These are phyloP conservation scores for Scortum barcoo DNA, from an alignment of 2,113 vertebrate genomes.

Conservation along the genomic window DNA sequence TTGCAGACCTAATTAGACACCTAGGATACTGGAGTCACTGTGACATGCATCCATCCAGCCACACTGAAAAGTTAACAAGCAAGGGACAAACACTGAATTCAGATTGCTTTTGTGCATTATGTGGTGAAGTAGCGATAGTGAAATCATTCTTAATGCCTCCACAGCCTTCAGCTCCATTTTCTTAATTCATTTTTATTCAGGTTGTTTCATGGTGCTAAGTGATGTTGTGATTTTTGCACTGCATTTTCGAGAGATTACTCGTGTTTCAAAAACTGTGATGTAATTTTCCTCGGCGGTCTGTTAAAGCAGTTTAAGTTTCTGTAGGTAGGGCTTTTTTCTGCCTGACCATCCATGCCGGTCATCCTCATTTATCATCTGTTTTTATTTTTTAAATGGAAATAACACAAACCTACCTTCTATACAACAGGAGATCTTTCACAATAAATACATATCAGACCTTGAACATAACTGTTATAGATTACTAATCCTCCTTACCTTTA, in stretches of 20 bases:
- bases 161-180: neutral
- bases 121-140: neutral
- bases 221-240: neutral
- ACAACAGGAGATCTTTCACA: neutral
- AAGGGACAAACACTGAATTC: constrained; percentile 85
- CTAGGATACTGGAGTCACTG: constrained; percentile 88
- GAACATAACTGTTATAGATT: neutral
- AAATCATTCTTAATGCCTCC: neutral
- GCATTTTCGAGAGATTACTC: neutral
- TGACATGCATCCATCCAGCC: constrained; percentile 84
- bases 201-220: too few relatives aligned
- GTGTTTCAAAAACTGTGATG: neutral
- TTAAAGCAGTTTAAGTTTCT: neutral
- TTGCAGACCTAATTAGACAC: constrained; percentile 87
- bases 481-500: constrained; percentile 90
- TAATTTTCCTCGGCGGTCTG: neutral
- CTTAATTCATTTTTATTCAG: neutral
- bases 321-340: constrained; percentile 2
- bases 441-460: neutral
- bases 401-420: constrained; percentile 5
- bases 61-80: constrained; percentile 85
- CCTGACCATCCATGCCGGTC: constrained; percentile 5
- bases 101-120: constrained; percentile 53
- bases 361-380: constrained; percentile 14
- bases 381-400: constrained; percentile 22